A percentile compares a stretch with the other conserved stretches of the same genome.
These are phyloP conservation scores for Scomberomorus guttatus DNA, from an alignment of 2,797 vertebrate genomes.

Conservation along the genomic window DNA sequence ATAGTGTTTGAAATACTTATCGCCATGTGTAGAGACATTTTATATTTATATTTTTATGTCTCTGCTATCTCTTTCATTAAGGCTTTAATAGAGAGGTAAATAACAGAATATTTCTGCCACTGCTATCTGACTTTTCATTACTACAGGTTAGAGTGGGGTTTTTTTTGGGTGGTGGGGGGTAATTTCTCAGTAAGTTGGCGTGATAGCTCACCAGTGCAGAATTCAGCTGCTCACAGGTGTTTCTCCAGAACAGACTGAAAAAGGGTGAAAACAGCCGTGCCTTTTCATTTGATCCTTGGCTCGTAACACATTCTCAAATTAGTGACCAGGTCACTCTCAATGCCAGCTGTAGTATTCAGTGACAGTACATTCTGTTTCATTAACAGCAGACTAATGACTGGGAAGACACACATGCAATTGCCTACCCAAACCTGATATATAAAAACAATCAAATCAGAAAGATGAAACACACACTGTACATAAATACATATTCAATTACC, in stretches of 20 bases:
- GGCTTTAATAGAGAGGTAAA: conserved; percentile 71
- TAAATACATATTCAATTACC: conserved; percentile 76
- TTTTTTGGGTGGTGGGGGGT: too few species aligned
- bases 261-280: conserved; percentile 17
- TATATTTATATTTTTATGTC: conserved; percentile 15
- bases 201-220: conserved; percentile 30
- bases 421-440: conserved; percentile 70
- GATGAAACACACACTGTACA: conserved; percentile 80
- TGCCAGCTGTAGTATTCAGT: conserved; percentile 51
- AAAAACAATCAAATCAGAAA: conserved; percentile 73
- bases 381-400: conserved; percentile 58
- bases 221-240: conserved; percentile 18
- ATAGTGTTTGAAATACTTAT: conserved; percentile 35
- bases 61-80: conserved; percentile 64
- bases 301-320: conserved; percentile 56
- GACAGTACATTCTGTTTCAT: conserved; percentile 76
- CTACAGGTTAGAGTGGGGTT: conserved; percentile 1
- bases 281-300: conserved; percentile 55
- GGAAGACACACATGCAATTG: conserved; percentile 79
- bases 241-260: conserved; percentile 21
- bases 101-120: conserved; percentile 42
- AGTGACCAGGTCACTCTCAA: conserved; percentile 33
- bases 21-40: conserved; percentile 26
- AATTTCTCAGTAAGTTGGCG: conserved; percentile 2
- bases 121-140: conserved; percentile 17